Base-by-base conservation (phyloP, 2,888 invertebrate genomes). In the Microdon myrmicae region DNA sequence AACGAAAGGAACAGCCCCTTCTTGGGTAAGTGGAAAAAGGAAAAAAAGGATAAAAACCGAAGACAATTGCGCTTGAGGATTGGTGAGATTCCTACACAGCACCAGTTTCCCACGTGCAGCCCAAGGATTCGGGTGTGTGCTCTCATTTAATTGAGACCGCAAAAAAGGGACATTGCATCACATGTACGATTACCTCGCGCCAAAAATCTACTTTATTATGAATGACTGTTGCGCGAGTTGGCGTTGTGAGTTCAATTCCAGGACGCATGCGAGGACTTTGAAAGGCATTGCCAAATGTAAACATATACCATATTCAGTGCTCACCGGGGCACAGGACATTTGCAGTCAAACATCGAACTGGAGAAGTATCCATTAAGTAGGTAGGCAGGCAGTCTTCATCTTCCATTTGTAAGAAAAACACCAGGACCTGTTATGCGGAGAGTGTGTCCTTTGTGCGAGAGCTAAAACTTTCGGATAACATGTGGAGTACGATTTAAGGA, bases 321-420 rank as follows among this genome's bases (percentile, higher is more conserved):
- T n/a, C n/a, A n/a, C n/a, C 26, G 58, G 41, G 31, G 17, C 37
- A 43, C n/a, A 16, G 47, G 64, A 64, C 58, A 58, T 58, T 47
- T 64, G 47, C 34, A 51, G 58, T n/a, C 64, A 58, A 32, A 43
- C 47, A 58, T 64, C 64, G 45, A 38, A 37, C n/a, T 47, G 51
- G 37, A 53, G 51, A 64, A 64, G 64, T 64, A 43, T n/a, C 47
- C 64, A 56, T 51, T 45, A 51, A 49, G 51, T n/a, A n/a, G n/a
- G n/a, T n/a, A n/a, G n/a, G n/a, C n/a, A n/a, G n/a, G n/a, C 29
- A 49, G 49, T 44, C 35, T 22, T 6, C 37, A 16, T 35, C 53
- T 35, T 64, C 64, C 64, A 64, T 64, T 64, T 58, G 37, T 53
- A 53, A 58, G 51, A 64, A 64, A 51, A 64, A 58, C 64, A 64